Evolutionary conservation across 1,140 invertebrate species (phyloP), one percentile per base, ranked within the genome.

Genomic region (Drusus annulatus): DNA sequence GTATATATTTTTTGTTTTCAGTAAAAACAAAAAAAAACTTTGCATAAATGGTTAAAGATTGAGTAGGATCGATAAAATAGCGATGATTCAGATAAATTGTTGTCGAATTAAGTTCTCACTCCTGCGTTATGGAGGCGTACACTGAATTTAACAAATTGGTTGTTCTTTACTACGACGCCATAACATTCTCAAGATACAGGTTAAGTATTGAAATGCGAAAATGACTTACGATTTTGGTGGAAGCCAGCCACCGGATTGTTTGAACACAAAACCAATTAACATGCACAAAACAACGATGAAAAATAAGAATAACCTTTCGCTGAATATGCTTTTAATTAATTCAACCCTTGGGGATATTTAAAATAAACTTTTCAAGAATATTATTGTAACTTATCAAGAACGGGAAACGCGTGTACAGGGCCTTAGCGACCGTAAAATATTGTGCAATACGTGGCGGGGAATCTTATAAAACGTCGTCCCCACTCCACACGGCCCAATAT

Each of bases 371-470:
- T 45, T 45, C 19, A 36, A 31, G 36, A 54, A 60, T 60, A n/a
- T 45, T 60, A 50, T n/a, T 28, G 8, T 19, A 71, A 51, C 10
- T 17, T 51, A 21, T 36, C 1, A 2, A n/a, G 15, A n/a, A 6
- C 60, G 19, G 10, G 63, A 51, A 50, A 69, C 52, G 25, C 52
- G 60, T 54, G 45, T 50, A 21, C 13, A 16, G 10, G 10, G 1
- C 10, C 45, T 50, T 5, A 13, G 50, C 15, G 10, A 15, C 2
- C 3, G 50, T 62, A 68, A 80, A 80, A 50, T 80, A 76, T 80
- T 75, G 79, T 80, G 79, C 79, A 80, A 80, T 80, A 65, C 15
- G 15, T n/a, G 15, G 60, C 69, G 51, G 80, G 51, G 51, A 75
- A 65, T 56, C 76, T 60, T 78, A 78, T 69, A 62, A 78, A 58